Conservation (phyloP, 2,888 invertebrate species). For the Eupithecia subumbrata region DNA sequence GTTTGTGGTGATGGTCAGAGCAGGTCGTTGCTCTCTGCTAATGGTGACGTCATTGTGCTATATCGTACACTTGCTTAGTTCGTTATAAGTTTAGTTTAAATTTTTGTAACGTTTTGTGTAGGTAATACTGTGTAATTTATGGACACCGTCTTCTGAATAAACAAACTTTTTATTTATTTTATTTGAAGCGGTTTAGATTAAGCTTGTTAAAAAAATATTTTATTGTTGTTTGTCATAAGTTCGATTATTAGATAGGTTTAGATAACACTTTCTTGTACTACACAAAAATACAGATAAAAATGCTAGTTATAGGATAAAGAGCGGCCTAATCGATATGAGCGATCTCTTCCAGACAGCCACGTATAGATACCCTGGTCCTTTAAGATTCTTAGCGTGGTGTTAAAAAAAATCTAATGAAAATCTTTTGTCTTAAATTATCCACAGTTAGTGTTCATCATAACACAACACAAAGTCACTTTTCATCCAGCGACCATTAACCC, state of each 20-base stretch:
- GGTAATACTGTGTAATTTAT: too few relatives aligned
- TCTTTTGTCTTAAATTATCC: neutral
- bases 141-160: too few relatives aligned
- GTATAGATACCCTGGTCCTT: neutral
- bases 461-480: constrained; percentile 29
- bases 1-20: constrained; percentile 39
- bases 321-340: neutral
- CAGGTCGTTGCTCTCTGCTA: constrained; percentile 25
- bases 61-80: neutral
- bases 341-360: neutral
- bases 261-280: too few relatives aligned
- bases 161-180: too few relatives aligned
- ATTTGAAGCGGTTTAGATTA: neutral
- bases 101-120: neutral
- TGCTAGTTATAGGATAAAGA: neutral
- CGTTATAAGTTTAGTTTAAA: neutral
- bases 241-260: too few relatives aligned
- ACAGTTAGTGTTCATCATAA: neutral
- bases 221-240: neutral
- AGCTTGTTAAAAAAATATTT: neutral
- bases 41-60: constrained; percentile 7
- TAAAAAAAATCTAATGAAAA: neutral
- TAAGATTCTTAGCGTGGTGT: neutral
- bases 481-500: constrained; percentile 35
- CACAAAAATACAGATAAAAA: neutral